Evolutionary conservation across 2,888 invertebrate species (phyloP).

Genomic region (Himalopsyche kuldschensis): DNA sequence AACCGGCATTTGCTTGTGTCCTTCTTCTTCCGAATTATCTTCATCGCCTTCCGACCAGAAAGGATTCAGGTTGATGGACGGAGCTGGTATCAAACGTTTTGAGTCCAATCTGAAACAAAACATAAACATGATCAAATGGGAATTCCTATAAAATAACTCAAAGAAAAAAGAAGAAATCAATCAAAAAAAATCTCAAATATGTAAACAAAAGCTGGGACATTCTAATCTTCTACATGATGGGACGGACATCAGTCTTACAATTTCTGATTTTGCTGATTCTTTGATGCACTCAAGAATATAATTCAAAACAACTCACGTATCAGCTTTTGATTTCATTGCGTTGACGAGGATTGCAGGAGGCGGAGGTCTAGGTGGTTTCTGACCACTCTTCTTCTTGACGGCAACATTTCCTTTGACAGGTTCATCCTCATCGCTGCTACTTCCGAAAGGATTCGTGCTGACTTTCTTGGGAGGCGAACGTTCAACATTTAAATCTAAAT

Average conservation of each 20-base stretch:
- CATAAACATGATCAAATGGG: neutral
- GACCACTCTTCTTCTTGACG: slow-evolving; percentile 34
- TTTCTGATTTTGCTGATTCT: too few relatives aligned
- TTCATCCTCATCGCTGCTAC: slow-evolving; percentile 59
- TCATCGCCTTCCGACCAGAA: slow-evolving; percentile 74
- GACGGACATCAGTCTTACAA: too few relatives aligned
- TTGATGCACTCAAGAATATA: too few relatives aligned
- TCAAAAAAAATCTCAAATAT: too few relatives aligned
- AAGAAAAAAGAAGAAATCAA: too few relatives aligned
- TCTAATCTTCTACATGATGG: too few relatives aligned
- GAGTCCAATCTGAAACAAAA: neutral
- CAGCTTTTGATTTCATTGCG: slow-evolving; percentile 3
- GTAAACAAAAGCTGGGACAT: too few relatives aligned
- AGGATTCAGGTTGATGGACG: slow-evolving; percentile 65
- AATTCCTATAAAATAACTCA: too few relatives aligned
- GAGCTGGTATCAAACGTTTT: slow-evolving; percentile 38
- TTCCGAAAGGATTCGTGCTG: slow-evolving; percentile 72
- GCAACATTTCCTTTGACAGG: slow-evolving; percentile 32
- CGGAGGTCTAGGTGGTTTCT: slow-evolving; percentile 48
- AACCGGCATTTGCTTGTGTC: slow-evolving; percentile 45
- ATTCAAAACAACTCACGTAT: slow-evolving; percentile 5
- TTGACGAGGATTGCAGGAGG: slow-evolving; percentile 46
- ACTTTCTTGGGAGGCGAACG: slow-evolving; percentile 35
- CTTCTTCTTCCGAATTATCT: slow-evolving; percentile 56
- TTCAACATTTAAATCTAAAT: neutral